Evolutionary conservation across 1,140 invertebrate species (phyloP).

Genomic region (Sipha flava): DNA sequence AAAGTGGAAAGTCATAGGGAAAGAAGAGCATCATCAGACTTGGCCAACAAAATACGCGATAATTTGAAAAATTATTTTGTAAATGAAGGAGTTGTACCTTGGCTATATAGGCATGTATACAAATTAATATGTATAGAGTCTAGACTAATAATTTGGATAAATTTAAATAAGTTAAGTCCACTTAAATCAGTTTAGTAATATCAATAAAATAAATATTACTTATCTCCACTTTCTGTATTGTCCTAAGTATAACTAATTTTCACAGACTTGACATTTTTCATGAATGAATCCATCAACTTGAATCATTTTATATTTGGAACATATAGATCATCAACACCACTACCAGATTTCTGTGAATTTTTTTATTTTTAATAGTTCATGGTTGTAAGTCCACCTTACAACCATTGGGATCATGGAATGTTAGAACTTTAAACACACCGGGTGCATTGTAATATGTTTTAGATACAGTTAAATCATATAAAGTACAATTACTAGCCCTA

Average conservation of each 20-base stretch:
- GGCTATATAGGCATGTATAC: conserved; percentile 26
- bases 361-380: conserved; percentile 16
- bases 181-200: no score
- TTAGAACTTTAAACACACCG: no score
- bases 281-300: conserved; percentile 18
- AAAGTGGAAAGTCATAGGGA: no score
- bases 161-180: no score
- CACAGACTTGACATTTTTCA: conserved; percentile 13
- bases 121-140: conserved; percentile 41
- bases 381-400: conserved; percentile 29
- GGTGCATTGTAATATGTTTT: no score
- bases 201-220: not conserved
- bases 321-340: conserved; percentile 14
- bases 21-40: not conserved
- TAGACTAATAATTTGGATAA: not conserved
- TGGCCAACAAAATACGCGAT: conserved; percentile 5
- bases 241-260: conserved; percentile 10
- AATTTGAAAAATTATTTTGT: no score
- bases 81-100: conserved; percentile 33
- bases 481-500: no score
- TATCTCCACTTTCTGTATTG: not conserved
- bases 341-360: conserved; percentile 24
- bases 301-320: conserved; percentile 28
- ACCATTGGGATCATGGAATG: no score
- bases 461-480: no score